Conservation (phyloP, 2,888 invertebrate genomes). For the Idaea straminata region DNA sequence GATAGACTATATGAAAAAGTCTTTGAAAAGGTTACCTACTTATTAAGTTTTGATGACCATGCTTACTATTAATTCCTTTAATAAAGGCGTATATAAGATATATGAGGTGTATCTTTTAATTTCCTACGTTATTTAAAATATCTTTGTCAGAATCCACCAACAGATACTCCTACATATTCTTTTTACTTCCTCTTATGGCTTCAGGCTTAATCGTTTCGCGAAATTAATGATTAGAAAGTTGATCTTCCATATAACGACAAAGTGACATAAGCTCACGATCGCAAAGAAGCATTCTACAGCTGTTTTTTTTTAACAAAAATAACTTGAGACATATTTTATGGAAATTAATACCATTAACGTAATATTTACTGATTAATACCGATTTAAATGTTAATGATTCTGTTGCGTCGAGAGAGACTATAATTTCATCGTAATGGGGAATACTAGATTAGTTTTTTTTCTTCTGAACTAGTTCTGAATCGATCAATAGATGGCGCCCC, state of each 20-base stretch:
- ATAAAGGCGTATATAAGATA: too few relatives aligned
- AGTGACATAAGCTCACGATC: conserved; percentile 27
- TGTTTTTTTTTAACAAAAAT: conserved; percentile 9
- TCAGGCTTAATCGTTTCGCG: conserved; percentile 35
- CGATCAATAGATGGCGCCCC: too few relatives aligned
- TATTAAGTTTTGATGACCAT: too few relatives aligned
- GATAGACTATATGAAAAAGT: too few relatives aligned
- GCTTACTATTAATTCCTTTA: too few relatives aligned
- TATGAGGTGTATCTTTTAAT: too few relatives aligned
- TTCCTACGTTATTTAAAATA: not conserved
- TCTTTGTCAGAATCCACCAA: not conserved
- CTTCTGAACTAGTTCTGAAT: too few relatives aligned
- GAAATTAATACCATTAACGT: conserved; percentile 3
- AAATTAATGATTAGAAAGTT: conserved; percentile 44
- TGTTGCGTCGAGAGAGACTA: not conserved
- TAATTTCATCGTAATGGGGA: not conserved
- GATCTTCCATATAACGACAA: conserved; percentile 36
- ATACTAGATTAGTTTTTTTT: too few relatives aligned
- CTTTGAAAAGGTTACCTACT: too few relatives aligned
- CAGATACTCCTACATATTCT: not conserved
- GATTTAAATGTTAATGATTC: not conserved
- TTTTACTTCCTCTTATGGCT: conserved; percentile 17
- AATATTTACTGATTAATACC: not conserved
- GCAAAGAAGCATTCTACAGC: conserved; percentile 1
- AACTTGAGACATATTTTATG: not conserved